Conservation (phyloP, 2,888 invertebrate species). For the Stenodema calcarata region DNA sequence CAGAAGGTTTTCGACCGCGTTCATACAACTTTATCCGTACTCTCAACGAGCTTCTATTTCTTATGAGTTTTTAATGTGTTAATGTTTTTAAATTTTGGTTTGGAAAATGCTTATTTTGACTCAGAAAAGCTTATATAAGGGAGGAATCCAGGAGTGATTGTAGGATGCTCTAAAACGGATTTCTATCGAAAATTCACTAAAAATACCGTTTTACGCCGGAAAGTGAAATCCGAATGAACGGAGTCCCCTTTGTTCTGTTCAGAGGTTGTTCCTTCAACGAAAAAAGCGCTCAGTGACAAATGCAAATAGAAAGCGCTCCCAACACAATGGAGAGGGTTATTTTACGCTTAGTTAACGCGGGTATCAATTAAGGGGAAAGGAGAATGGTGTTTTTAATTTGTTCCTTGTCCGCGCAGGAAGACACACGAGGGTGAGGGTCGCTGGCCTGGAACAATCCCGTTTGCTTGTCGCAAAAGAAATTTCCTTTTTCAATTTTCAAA, state of each 20-base stretch:
- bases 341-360: conserved; percentile 51
- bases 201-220: not conserved
- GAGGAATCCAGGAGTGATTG: too few species aligned
- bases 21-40: too few species aligned
- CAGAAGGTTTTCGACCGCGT: too few species aligned
- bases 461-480: conserved; percentile 62
- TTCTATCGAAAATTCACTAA: too few species aligned
- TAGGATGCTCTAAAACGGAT: too few species aligned
- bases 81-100: too few species aligned
- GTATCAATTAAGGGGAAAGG: conserved; percentile 49
- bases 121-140: too few species aligned
- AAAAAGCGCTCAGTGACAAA: conserved; percentile 40
- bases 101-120: too few species aligned
- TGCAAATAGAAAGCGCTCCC: conserved; percentile 35
- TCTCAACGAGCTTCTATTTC: too few species aligned
- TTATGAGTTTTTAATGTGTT: too few species aligned
- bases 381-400: conserved; percentile 51
- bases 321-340: conserved; percentile 44
- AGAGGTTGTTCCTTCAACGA: not conserved
- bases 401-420: conserved; percentile 48
- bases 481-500: conserved; percentile 65
- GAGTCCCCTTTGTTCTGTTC: not conserved
- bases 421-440: conserved; percentile 43
- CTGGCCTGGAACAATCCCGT: conserved; percentile 62
- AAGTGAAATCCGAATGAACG: not conserved